Evolutionary conservation across 2,888 invertebrate species (phyloP), one percentile per base, ranked within the genome.

Genomic region (Adineta ricciae): DNA sequence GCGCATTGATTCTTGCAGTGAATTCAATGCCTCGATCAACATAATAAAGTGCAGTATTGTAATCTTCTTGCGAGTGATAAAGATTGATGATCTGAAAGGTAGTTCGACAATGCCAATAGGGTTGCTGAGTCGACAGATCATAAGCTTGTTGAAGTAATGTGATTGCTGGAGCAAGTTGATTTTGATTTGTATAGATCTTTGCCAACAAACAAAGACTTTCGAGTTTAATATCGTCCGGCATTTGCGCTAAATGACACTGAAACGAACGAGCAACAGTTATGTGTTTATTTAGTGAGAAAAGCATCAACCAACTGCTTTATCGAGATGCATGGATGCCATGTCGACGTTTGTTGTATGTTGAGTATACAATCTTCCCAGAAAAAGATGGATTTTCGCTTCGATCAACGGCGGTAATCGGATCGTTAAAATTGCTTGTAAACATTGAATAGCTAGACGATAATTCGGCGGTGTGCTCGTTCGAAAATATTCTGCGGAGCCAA

Each of bases 161-260:
- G 21, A 78, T 21, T n/a, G 78, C 41, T 21, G 38, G 24, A 41
- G 38, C 41, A 41, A 9, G n/a, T 78, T 78, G 78, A 78, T 38
- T 78, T 41, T 41, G 78, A 78, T 41, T 78, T n/a, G 24, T 24
- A 78, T 78, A 78, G 14, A 78, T 38, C 41, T 78, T 78, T 38
- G 78, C 41, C 41, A 78, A n/a, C 41, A 78, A 41, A 78, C 78
- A 78, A 41, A 41, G 24, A 41, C 78, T 78, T 78, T 78, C 78
- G 24, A 78, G 41, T 41, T 78, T 78, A 0, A 78, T n/a, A 41
- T 78, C 78, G 16, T 78, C 78, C 8, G 78, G 38, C 24, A 78
- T 78, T 41, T 78, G 78, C 19, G 78, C 78, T 41, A 78, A 78
- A 21, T 78, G 78, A 41, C 78, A 78, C 78, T 78, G n/a, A 78